phyloP scores from a whole-genome alignment of 2,888 invertebrate genomes.

The Cactoblastis cactorum region DNA sequence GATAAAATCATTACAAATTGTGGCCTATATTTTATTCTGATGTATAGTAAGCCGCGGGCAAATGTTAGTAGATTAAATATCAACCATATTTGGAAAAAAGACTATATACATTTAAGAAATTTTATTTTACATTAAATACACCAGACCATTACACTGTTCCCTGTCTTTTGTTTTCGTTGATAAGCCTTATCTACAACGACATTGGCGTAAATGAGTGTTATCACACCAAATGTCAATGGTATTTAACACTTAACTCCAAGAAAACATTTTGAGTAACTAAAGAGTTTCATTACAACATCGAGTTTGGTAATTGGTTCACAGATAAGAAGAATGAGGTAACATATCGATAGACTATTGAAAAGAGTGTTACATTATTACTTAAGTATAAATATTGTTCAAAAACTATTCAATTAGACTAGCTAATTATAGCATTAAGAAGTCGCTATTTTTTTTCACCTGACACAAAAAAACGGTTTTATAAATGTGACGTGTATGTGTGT shows the following conservation, averaged over 20 bases:
- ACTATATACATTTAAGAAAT: neutral
- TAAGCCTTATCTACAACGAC: slow-evolving; percentile 10
- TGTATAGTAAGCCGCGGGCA: too few species aligned
- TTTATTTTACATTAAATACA: neutral
- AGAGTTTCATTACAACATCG: neutral
- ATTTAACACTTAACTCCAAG: slow-evolving; percentile 10
- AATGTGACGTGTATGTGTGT: too few species aligned
- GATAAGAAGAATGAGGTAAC: neutral
- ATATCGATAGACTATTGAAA: neutral
- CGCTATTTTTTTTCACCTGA: too few species aligned
- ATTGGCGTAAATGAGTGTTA: slow-evolving; percentile 10
- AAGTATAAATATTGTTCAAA: too few species aligned
- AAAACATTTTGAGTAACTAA: slow-evolving; percentile 2
- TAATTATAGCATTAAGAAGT: too few species aligned
- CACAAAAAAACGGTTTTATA: too few species aligned
- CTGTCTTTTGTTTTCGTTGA: slow-evolving; percentile 5
- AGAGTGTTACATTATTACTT: neutral
- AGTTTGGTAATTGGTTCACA: neutral
- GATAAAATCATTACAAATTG: too few species aligned
- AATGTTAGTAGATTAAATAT: too few species aligned
- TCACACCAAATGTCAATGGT: slow-evolving; percentile 6
- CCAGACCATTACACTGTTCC: neutral
- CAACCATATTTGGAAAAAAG: too few species aligned
- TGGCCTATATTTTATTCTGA: too few species aligned
- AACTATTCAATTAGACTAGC: too few species aligned